Base-by-base conservation (phyloP, 2,888 invertebrate genomes). In the Eupithecia tripunctaria region DNA sequence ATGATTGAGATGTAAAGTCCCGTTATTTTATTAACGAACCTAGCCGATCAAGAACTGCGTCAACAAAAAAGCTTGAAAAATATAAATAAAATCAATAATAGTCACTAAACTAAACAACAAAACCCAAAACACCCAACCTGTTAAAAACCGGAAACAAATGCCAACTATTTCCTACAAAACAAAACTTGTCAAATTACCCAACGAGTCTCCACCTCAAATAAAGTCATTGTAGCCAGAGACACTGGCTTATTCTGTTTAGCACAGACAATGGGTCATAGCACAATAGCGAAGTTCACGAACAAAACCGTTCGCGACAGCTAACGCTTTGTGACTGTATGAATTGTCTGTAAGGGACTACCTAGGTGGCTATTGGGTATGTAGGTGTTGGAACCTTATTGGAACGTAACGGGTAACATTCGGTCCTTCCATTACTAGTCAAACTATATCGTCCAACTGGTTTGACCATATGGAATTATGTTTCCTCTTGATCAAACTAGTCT, bases 281-380 rank as follows among this genome's bases (percentile, higher is more conserved):
- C 86, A 85, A 85, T 82, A 76, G 82, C 71, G 71, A 81, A 85
- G 82, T 86, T 85, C 80, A 71, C 69, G 82, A 84, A 86, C 85
- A 86, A 84, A 86, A 86, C 84, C 84, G 77, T 81, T 82, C 73
- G 80, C 81, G 78, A 81, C 82, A 78, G 73, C 80, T 78, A 76
- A 72, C 75, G 76, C 85, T 85, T 84, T 85, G 85, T 84, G 71
- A 73, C 83, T 83, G 79, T 80, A 82, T 83, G 85, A 85, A 85
- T 83, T 80, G 85, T 82, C 81, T 77, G 60, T 69, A 69, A 51
- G 66, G 59, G 72, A 71, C 66, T 69, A 70, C 80, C 79, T 80
- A 36, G 74, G 41, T 71, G 41, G 74, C 38, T 74, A 74, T 71
- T 75, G 69, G 64, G 67, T 38, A 64, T 69, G 59, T 68, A 25